Evolutionary conservation across 2,113 vertebrate species (phyloP).

Genomic region (Phodopus roborovskii): DNA sequence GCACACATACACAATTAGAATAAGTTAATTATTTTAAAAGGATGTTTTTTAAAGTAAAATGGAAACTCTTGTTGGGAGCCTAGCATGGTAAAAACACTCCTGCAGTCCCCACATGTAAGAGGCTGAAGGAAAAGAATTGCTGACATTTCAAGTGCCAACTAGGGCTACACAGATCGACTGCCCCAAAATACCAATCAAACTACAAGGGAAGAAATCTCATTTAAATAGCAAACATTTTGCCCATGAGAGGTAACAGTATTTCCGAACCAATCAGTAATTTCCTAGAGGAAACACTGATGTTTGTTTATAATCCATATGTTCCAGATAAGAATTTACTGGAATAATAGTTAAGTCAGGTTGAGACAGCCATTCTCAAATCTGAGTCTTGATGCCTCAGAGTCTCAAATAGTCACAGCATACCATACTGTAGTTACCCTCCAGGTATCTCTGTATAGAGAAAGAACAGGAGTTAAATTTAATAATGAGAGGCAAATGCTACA

Average conservation of each 20-base stretch:
- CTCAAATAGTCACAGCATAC: neutral
- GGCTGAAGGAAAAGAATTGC: neutral
- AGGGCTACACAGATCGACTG: neutral
- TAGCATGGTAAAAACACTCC: too few relatives aligned
- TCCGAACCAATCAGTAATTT: neutral
- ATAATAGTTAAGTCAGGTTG: neutral
- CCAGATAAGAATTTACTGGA: neutral
- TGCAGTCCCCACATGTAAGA: neutral
- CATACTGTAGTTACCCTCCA: neutral
- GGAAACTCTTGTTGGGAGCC: neutral
- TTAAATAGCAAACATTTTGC: neutral
- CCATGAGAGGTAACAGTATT: neutral
- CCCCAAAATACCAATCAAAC: neutral
- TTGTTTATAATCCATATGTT: neutral
- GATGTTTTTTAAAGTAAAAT: neutral
- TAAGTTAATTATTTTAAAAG: neutral
- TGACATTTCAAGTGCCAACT: neutral
- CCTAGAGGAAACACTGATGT: neutral
- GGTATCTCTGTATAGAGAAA: neutral
- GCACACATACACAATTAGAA: neutral
- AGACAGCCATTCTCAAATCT: neutral
- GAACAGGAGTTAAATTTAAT: neutral
- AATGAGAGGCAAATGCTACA: neutral
- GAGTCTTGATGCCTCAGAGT: neutral
- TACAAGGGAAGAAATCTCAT: neutral